Conservation (phyloP, 1,140 invertebrate species). For the Epicauta chinensis region DNA sequence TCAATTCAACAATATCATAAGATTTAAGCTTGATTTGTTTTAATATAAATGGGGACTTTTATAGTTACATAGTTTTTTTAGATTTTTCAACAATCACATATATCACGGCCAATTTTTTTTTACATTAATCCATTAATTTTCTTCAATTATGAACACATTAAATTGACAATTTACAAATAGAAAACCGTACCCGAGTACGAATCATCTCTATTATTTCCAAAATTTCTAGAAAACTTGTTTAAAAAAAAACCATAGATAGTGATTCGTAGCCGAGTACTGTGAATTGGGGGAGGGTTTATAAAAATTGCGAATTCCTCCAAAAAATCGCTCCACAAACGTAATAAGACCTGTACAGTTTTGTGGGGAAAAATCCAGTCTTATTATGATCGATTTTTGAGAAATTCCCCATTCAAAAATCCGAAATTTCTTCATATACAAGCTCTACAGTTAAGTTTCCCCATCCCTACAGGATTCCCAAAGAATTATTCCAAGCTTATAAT, state of each 20-base stretch:
- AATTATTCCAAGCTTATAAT: conserved; percentile 26
- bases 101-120: conserved; percentile 19
- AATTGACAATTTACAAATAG: conserved; percentile 26
- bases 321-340: conserved; percentile 38
- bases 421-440: no score
- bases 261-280: no score
- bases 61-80: no score
- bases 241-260: no score
- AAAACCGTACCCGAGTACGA: no score
- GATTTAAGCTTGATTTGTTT: no score
- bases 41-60: no score
- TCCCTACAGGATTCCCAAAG: conserved; percentile 19
- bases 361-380: conserved; percentile 26
- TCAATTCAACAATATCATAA: no score
- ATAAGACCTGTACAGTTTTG: conserved; percentile 31
- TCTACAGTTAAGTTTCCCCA: not conserved
- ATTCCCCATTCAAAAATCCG: no score
- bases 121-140: conserved; percentile 6
- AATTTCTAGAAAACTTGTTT: no score
- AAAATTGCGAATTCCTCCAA: conserved; percentile 12
- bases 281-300: no score
- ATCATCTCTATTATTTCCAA: no score
- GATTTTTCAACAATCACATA: conserved; percentile 22
- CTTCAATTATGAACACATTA: conserved; percentile 31
- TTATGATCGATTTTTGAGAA: conserved; percentile 38